phyloP scores from a whole-genome alignment of 2,797 vertebrate genomes.

The Acridotheres tristis region DNA sequence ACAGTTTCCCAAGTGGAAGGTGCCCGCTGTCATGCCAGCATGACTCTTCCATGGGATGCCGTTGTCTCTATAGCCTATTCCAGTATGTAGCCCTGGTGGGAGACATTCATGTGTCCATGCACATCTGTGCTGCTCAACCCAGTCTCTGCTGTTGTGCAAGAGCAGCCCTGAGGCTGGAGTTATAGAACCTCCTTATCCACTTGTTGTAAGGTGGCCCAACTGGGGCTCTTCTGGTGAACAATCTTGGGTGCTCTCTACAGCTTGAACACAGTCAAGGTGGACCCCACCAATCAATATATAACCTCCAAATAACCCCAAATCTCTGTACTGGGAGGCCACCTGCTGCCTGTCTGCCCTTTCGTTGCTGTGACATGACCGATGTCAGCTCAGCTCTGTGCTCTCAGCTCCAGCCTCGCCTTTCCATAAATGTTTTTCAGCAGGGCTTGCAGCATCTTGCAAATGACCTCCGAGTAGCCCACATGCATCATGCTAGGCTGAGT shows the following conservation, averaged over 20 bases:
- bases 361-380: accelerated
- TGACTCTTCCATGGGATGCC: not conserved
- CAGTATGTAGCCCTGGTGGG: not conserved
- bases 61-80: accelerated
- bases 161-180: not conserved
- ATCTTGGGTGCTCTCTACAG: not conserved
- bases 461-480: not conserved
- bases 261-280: not conserved
- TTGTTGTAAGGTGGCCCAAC: not conserved
- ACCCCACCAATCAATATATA: not conserved
- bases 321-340: not conserved
- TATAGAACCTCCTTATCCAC: not conserved
- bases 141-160: not conserved
- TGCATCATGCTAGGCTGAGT: not conserved
- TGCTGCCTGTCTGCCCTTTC: not conserved
- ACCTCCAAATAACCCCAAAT: not conserved
- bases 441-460: not conserved
- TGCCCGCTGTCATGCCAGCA: not conserved
- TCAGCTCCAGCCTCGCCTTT: not conserved
- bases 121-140: not conserved
- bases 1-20: not conserved
- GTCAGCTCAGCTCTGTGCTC: not conserved
- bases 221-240: not conserved
- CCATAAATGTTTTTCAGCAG: not conserved
- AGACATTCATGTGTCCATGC: not conserved